phyloP scores from a whole-genome alignment of 2,797 vertebrate species.

The Xenops minutus region DNA sequence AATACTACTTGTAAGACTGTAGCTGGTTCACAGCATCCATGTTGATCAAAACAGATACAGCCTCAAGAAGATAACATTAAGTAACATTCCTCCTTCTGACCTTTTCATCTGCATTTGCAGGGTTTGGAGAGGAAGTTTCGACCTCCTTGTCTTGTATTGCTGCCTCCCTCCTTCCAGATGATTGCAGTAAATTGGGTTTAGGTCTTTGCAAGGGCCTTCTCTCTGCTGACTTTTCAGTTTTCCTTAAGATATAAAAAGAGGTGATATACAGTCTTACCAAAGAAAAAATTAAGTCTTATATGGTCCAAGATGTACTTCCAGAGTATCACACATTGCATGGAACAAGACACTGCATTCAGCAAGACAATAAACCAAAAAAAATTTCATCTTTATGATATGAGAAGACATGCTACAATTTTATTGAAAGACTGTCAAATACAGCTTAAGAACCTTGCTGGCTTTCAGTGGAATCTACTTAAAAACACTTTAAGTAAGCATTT shows the following conservation, averaged over 20 bases:
- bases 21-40: background rate
- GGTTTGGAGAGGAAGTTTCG: background rate
- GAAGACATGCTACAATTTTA: background rate
- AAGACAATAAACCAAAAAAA: background rate
- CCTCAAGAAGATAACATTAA: background rate
- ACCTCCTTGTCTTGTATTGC: constrained; percentile 7
- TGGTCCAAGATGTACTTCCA: background rate
- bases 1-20: background rate
- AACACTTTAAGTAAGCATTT: background rate
- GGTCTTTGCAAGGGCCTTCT: constrained; percentile 56
- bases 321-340: background rate
- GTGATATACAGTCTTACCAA: background rate
- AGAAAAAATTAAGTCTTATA: background rate
- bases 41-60: background rate
- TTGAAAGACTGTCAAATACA: background rate
- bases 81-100: constrained; percentile 4
- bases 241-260: constrained; percentile 46
- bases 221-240: background rate
- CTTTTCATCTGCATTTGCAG: constrained; percentile 37
- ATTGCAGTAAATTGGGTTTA: constrained; percentile 62
- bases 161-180: constrained; percentile 45
- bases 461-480: background rate
- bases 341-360: background rate
- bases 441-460: background rate
- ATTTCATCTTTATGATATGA: background rate